phyloP scores from a whole-genome alignment of 2,888 invertebrate species.

The Orchesellides sinensis region DNA sequence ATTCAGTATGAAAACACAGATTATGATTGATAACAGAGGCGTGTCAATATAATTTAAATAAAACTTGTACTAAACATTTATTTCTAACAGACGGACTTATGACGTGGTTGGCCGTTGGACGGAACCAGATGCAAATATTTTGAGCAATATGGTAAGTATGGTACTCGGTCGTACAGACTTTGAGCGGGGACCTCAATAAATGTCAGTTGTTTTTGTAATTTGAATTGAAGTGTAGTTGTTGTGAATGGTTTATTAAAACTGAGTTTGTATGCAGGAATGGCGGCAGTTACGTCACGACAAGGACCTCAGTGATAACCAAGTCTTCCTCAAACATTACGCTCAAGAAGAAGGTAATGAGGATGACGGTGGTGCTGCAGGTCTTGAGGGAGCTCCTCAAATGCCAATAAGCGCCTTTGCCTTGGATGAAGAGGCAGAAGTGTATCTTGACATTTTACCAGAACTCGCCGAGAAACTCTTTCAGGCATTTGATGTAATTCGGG shows the following conservation, averaged over 20 bases:
- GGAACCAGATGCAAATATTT: slow-evolving; percentile 63
- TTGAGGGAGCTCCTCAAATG: slow-evolving; percentile 41
- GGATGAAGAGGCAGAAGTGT: slow-evolving; percentile 73
- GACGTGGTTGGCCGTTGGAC: slow-evolving; percentile 57
- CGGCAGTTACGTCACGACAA: slow-evolving; percentile 67
- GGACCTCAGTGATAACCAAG: slow-evolving; percentile 58
- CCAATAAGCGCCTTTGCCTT: slow-evolving; percentile 57
- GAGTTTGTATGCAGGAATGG: slow-evolving; percentile 66
- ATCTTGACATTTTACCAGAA: slow-evolving; percentile 71
- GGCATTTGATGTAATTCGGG: slow-evolving; percentile 65
- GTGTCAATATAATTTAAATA: background rate
- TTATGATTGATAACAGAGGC: background rate
- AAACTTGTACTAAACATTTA: no score
- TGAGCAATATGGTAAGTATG: slow-evolving; percentile 27
- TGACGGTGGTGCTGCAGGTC: slow-evolving; percentile 59
- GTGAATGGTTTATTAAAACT: no score
- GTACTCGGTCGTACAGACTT: no score
- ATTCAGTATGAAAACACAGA: background rate
- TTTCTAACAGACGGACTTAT: slow-evolving; percentile 58
- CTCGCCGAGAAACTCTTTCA: slow-evolving; percentile 70
- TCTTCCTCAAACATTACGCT: slow-evolving; percentile 60
- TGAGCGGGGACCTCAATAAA: no score
- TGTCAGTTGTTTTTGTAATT: no score
- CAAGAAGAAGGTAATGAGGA: slow-evolving; percentile 73
- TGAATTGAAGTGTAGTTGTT: background rate